Evolutionary conservation across 2,888 invertebrate species (phyloP).

Genomic region (Nipponacmea schrenckii): DNA sequence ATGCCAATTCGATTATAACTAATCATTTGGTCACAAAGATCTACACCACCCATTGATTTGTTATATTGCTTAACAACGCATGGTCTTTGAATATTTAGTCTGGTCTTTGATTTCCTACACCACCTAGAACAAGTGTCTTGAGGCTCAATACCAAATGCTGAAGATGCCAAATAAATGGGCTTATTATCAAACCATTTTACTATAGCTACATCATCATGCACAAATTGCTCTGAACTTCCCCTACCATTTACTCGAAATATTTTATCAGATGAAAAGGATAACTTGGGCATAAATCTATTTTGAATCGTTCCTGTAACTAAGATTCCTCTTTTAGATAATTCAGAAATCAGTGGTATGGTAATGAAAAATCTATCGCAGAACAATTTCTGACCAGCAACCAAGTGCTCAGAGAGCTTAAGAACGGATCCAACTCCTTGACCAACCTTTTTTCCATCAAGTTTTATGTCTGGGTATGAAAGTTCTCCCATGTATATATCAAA

Average conservation of each 20-base stretch:
- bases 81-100: not conserved
- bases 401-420: too few species aligned
- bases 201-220: not conserved
- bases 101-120: not conserved
- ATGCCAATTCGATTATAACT: not conserved
- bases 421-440: too few species aligned
- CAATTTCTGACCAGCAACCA: too few species aligned
- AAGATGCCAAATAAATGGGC: not conserved
- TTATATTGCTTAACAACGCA: not conserved
- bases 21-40: not conserved
- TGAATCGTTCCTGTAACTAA: not conserved
- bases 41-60: too few species aligned
- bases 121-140: not conserved
- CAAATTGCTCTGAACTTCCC: not conserved
- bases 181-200: slow-evolving; percentile 12
- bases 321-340: not conserved
- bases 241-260: not conserved
- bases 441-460: too few species aligned
- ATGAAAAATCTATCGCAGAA: too few species aligned
- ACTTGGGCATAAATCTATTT: not conserved
- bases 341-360: too few species aligned
- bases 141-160: slow-evolving; percentile 1
- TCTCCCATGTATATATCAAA: not conserved
- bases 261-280: not conserved
- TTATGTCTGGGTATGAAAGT: too few species aligned